Base-by-base conservation (phyloP, 2,888 invertebrate genomes). In the Amphimallon solstitiale region DNA sequence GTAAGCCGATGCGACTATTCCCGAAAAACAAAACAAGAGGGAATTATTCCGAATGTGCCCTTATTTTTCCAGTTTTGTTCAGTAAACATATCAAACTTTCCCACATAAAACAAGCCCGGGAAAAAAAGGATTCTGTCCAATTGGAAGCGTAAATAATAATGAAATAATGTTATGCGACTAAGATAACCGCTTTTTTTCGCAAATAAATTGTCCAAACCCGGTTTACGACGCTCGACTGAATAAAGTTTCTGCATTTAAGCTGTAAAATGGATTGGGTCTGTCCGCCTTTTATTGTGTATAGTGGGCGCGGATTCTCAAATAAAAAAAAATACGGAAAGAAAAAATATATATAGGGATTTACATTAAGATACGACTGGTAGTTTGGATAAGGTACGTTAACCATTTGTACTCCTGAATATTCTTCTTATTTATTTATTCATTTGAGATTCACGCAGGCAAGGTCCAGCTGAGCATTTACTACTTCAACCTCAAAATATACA, bases 221-320 rank as follows among this genome's bases (percentile, higher is more conserved):
- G 38, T 54, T 54, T 40, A 54, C 23, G 54, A 38, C 54, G 54
- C 54, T 19, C 54, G 21, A 38, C 17, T 54, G 54, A 54, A 54
- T 54, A 54, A 54, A 54, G 54, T 54, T 54, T 54, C 21, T 54
- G 54, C 54, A 54, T 54, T 54, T 54, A 54, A 54, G 54, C 54
- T 38, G 54, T 54, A 54, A 54, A 54, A 54, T 54, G 54, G 54
- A 54, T 54, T 54, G 54, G 54, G 15, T 21, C 34, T 34, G 38
- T 37, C 15, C 54, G 38, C 21, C 7, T 40, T 54, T 54, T 38
- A 54, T 40, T 38, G 54, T 38, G 54, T 23, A 52, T 51, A 29
- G 49, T 29, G 29, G 34, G 49, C 29, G 29, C 29, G 29, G 5
- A 34, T 14, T 9, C 29, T 14, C 34, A 34, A 34, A 51, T 51